Conservation (phyloP, 2,113 vertebrate genomes). For the Istiophorus platypterus region DNA sequence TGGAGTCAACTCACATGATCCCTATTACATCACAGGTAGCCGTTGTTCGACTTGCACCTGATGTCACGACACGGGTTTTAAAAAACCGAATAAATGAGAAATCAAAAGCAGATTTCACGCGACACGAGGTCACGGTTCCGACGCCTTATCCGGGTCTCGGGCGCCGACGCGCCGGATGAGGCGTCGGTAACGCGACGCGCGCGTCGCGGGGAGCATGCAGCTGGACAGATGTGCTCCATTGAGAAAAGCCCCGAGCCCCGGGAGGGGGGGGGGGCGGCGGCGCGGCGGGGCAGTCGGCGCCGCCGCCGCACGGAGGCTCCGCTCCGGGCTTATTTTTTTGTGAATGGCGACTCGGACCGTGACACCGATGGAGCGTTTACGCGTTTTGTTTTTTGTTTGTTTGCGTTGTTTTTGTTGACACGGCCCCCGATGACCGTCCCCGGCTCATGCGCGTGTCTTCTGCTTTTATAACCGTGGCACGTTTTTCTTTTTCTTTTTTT, state of each 20-base stretch:
- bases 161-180: too few relatives aligned
- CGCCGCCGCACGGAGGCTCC: constrained; percentile 41
- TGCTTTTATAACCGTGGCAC: not conserved
- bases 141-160: too few relatives aligned
- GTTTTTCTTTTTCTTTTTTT: not conserved
- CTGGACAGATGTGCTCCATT: constrained; percentile 76
- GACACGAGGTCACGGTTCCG: too few relatives aligned
- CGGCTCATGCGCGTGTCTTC: too few relatives aligned
- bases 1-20: not conserved
- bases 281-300: constrained; percentile 27
- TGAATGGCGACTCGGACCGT: constrained; percentile 76
- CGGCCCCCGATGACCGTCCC: too few relatives aligned
- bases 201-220: too few relatives aligned
- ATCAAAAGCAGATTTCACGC: too few relatives aligned
- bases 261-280: constrained; percentile 41
- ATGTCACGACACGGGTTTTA: not conserved
- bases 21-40: not conserved
- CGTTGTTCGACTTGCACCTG: not conserved
- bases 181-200: too few relatives aligned
- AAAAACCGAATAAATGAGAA: too few relatives aligned
- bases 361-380: constrained; percentile 28
- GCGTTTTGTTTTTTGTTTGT: too few relatives aligned
- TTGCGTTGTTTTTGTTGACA: too few relatives aligned
- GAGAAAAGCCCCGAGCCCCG: constrained; percentile 66
- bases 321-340: constrained; percentile 80